These are phyloP conservation scores for Camponotus fellah DNA, from an alignment of 2,888 invertebrate genomes.

Conservation along the genomic window DNA sequence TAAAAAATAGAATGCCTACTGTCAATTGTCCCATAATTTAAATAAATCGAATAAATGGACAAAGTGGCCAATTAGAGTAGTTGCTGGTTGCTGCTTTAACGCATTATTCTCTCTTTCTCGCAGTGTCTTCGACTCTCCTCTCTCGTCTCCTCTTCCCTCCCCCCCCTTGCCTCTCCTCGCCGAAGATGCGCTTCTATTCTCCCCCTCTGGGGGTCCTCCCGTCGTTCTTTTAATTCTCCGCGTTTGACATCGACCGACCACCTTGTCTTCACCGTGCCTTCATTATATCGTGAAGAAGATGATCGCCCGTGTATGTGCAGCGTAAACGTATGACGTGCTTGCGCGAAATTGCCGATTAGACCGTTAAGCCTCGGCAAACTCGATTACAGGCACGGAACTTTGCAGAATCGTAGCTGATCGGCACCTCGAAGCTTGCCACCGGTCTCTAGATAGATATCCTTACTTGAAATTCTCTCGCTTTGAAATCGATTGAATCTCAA, in stretches of 20 bases:
- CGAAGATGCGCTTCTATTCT: slow-evolving; percentile 48
- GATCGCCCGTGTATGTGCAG: slow-evolving; percentile 12
- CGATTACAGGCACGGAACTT: background rate
- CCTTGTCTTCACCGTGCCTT: slow-evolving; percentile 57
- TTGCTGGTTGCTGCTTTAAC: slow-evolving; percentile 84
- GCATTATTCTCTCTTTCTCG: slow-evolving; percentile 81
- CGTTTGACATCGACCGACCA: slow-evolving; percentile 52
- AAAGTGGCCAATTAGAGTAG: slow-evolving; percentile 86
- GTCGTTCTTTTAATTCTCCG: slow-evolving; percentile 60
- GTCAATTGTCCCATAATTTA: slow-evolving; percentile 86
- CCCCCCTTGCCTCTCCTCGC: slow-evolving; percentile 2
- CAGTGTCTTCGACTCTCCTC: slow-evolving; percentile 74
- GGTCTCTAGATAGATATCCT: background rate
- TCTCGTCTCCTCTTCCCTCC: slow-evolving; percentile 47
- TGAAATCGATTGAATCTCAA: background rate
- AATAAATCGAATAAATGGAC: slow-evolving; percentile 86
- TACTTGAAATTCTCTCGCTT: background rate
- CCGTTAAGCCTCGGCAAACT: slow-evolving; percentile 22
- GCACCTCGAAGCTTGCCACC: background rate
- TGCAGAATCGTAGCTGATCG: slow-evolving; percentile 9
- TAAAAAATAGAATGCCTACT: slow-evolving; percentile 86
- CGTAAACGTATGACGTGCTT: slow-evolving; percentile 26
- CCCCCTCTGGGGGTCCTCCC: background rate
- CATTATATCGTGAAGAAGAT: slow-evolving; percentile 48
- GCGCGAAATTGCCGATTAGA: slow-evolving; percentile 50